Evolutionary conservation across 1,140 invertebrate genomes (phyloP).

Genomic region (Cotesia typhae): DNA sequence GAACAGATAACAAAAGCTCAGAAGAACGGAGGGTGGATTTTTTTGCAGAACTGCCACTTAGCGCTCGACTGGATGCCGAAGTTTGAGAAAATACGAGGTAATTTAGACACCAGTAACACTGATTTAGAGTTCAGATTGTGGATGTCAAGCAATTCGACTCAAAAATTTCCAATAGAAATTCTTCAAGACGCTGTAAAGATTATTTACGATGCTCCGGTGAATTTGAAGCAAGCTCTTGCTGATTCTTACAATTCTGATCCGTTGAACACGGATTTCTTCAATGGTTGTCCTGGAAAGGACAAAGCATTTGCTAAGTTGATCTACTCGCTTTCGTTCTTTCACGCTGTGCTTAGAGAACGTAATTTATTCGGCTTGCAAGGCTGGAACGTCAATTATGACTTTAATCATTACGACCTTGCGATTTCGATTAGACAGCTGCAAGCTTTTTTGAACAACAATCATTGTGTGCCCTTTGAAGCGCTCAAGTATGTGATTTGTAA

Average conservation of each 20-base stretch:
- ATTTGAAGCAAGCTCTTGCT: conserved; percentile 71
- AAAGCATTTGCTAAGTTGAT: conserved; percentile 70
- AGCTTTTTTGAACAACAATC: conserved; percentile 59
- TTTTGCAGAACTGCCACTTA: conserved; percentile 80
- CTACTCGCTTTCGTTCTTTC: conserved; percentile 76
- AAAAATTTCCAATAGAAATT: conserved; percentile 72
- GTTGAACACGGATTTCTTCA: conserved; percentile 62
- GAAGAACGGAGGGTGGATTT: conserved; percentile 70
- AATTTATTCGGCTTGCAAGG: conserved; percentile 73
- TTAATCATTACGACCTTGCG: conserved; percentile 75
- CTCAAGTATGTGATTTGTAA: conserved; percentile 73
- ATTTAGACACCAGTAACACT: conserved; percentile 64
- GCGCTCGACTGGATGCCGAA: conserved; percentile 68
- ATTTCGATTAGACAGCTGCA: conserved; percentile 73
- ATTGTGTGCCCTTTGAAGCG: conserved; percentile 66
- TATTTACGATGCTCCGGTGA: conserved; percentile 72
- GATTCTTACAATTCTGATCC: conserved; percentile 71
- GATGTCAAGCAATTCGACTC: conserved; percentile 74
- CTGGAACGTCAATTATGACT: conserved; percentile 79
- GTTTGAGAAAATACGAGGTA: conserved; percentile 68
- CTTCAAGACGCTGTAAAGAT: conserved; percentile 77
- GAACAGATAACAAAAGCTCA: conserved; percentile 67
- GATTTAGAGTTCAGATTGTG: conserved; percentile 74
- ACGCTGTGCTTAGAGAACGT: conserved; percentile 74
- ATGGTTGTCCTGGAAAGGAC: conserved; percentile 56